Conservation (phyloP, 1,140 invertebrate species). For the Rhopalosiphum maidis region DNA sequence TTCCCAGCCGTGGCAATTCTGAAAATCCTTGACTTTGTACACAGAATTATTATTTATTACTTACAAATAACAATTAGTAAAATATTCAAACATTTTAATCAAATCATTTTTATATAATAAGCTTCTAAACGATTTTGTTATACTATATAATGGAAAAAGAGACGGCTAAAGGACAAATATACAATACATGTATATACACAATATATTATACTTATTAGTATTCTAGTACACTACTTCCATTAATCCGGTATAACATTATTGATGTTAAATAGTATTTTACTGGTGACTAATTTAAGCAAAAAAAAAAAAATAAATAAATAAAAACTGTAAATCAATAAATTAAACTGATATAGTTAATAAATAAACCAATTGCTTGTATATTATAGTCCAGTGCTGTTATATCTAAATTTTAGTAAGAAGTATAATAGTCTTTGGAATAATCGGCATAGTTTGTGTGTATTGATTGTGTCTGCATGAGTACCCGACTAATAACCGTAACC, state of each 20-base stretch:
- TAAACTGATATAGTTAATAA: neutral
- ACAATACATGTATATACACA: neutral
- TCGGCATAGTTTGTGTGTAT: no score
- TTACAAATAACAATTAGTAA: neutral
- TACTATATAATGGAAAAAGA: neutral
- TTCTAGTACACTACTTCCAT: neutral
- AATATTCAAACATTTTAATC: neutral
- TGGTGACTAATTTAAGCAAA: neutral
- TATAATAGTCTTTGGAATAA: neutral
- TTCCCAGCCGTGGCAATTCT: neutral
- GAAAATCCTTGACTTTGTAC: neutral
- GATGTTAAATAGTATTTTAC: neutral
- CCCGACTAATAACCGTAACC: no score
- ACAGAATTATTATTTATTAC: neutral
- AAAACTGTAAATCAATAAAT: neutral
- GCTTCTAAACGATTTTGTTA: neutral
- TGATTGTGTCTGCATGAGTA: no score
- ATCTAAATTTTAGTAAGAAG: neutral
- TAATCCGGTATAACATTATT: neutral
- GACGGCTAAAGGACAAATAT: neutral
- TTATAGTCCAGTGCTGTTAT: neutral
- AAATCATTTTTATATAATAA: neutral
- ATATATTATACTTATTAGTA: neutral
- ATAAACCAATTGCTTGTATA: neutral
- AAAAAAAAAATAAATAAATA: neutral